A percentile compares a stretch with the other conserved stretches of the same genome.
Evolutionary conservation across 2,113 vertebrate genomes (phyloP).

Genomic region (Panthera tigris): DNA sequence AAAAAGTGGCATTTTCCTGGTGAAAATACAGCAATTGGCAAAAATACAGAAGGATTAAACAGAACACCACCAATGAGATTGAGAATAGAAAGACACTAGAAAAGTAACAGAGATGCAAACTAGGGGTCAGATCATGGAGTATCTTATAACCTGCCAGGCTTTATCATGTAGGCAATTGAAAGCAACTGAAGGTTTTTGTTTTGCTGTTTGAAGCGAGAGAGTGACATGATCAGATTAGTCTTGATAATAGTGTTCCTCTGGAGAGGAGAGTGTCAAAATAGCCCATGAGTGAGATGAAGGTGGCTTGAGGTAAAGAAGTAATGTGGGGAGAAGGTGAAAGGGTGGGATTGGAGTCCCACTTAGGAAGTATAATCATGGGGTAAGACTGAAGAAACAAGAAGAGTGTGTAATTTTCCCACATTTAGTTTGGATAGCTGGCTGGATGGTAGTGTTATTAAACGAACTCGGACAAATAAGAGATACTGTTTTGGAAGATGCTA

Average conservation of each 20-base stretch:
- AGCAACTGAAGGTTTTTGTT: background rate
- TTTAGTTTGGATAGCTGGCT: background rate
- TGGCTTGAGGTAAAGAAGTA: background rate
- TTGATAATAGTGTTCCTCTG: background rate
- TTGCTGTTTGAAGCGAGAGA: slow-evolving; percentile 5
- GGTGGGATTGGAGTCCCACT: background rate
- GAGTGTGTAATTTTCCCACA: background rate
- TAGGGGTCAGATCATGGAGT: background rate
- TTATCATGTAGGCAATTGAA: background rate
- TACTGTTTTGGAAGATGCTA: background rate
- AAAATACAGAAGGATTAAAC: background rate
- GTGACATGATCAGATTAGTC: background rate
- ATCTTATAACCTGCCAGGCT: background rate
- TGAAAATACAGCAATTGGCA: background rate
- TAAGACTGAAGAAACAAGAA: background rate
- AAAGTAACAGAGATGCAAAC: background rate
- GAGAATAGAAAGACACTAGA: background rate
- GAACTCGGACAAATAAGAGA: background rate
- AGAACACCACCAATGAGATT: background rate
- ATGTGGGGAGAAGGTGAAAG: background rate
- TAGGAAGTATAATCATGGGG: background rate
- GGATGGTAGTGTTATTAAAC: background rate
- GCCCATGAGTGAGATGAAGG: background rate
- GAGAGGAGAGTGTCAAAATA: background rate
- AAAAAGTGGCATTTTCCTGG: background rate